phyloP scores from a whole-genome alignment of 2,888 invertebrate species.

The Resseliella maxima region DNA sequence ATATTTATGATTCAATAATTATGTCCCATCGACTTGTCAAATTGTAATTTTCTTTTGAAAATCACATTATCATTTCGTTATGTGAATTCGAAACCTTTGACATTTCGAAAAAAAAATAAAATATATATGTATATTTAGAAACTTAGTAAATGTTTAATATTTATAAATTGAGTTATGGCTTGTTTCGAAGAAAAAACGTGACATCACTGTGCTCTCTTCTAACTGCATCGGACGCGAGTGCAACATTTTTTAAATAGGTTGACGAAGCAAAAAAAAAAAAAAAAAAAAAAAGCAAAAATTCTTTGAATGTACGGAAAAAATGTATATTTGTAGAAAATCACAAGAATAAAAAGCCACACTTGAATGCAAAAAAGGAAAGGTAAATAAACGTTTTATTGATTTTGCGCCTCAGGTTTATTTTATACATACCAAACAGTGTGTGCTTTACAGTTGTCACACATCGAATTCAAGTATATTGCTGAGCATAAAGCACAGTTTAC shows the following conservation, averaged over 20 bases:
- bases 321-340: constrained; percentile 29
- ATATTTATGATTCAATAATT: not conserved
- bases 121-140: no score
- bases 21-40: no score
- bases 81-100: no score
- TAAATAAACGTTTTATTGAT: not conserved
- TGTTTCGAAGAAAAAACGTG: not conserved
- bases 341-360: not conserved
- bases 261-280: no score
- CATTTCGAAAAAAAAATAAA: no score
- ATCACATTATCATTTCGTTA: no score
- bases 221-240: not conserved
- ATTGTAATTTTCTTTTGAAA: no score
- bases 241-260: not conserved
- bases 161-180: not conserved
- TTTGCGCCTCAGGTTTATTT: constrained; percentile 5
- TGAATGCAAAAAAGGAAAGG: constrained; percentile 32
- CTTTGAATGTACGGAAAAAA: not conserved
- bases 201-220: not conserved
- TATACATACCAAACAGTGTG: constrained; percentile 11
- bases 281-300: no score
- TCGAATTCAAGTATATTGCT: not conserved
- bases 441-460: constrained; percentile 27
- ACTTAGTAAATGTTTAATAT: not conserved
- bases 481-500: constrained; percentile 16